A percentile compares a stretch with the other conserved stretches of the same genome.
phyloP scores from a whole-genome alignment of 2,888 invertebrate species.

The Melanostoma scalare region DNA sequence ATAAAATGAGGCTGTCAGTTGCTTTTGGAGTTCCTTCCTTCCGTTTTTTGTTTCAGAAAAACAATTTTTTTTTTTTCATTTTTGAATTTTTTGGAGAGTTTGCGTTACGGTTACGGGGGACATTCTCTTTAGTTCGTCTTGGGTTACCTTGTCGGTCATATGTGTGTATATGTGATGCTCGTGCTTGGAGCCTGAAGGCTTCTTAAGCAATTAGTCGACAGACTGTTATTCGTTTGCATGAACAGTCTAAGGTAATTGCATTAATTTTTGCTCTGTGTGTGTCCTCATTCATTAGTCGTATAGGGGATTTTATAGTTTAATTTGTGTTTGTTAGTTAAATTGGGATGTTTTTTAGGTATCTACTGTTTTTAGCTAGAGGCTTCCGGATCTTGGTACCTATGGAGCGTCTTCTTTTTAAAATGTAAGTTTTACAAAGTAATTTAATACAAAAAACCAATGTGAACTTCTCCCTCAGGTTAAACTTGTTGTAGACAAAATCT shows the following conservation, averaged over 20 bases:
- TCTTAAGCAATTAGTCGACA: conserved; percentile 70
- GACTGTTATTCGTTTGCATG: conserved; percentile 68
- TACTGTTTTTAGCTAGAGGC: conserved; percentile 2
- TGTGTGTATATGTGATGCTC: conserved; percentile 15
- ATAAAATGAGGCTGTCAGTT: conserved; percentile 71
- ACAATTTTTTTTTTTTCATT: not conserved
- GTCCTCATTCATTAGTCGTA: conserved; percentile 56
- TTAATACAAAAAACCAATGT: too few species aligned
- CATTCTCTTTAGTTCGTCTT: conserved; percentile 57
- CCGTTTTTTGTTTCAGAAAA: conserved; percentile 44
- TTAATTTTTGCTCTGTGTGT: conserved; percentile 67
- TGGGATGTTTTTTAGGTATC: conserved; percentile 7
- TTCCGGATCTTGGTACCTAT: too few species aligned
- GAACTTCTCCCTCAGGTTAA: too few species aligned
- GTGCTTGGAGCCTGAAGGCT: conserved; percentile 47
- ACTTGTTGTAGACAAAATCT: too few species aligned
- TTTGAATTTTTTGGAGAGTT: conserved; percentile 17
- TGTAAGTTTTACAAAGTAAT: too few species aligned
- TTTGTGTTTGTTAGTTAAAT: conserved; percentile 49
- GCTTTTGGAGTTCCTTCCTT: conserved; percentile 68
- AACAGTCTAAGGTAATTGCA: conserved; percentile 68
- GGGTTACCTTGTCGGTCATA: conserved; percentile 50
- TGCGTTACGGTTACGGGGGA: conserved; percentile 21
- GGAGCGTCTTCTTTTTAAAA: too few species aligned
- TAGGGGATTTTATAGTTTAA: conserved; percentile 47